Evolutionary conservation across 2,888 invertebrate genomes (phyloP).

Genomic region (Melitaea athalia): DNA sequence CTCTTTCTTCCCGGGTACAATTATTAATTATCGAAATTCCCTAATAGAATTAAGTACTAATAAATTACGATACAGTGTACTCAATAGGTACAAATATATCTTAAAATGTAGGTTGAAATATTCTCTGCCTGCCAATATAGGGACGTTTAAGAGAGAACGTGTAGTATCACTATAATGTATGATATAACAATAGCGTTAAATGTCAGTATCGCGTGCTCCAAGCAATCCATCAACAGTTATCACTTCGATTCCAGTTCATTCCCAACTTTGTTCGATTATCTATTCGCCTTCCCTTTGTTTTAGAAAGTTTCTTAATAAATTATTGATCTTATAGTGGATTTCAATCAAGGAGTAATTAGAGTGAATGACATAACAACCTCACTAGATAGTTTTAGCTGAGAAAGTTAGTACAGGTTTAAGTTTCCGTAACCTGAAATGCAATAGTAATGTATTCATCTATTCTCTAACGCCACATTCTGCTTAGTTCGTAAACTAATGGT

Average conservation of each 20-base stretch:
- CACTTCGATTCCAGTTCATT: slow-evolving; percentile 40
- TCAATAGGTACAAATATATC: too few relatives aligned
- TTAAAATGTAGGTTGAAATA: not conserved
- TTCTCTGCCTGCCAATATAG: not conserved
- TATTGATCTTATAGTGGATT: slow-evolving; percentile 15
- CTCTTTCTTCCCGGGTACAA: too few relatives aligned
- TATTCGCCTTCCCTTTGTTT: not conserved
- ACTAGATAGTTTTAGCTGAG: not conserved
- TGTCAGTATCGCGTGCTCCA: slow-evolving; percentile 51
- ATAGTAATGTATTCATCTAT: slow-evolving; percentile 1
- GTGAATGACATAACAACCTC: slow-evolving; percentile 5
- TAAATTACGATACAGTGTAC: too few relatives aligned
- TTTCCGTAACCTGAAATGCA: not conserved
- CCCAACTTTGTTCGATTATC: slow-evolving; percentile 42
- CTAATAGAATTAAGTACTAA: too few relatives aligned
- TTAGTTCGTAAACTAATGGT: not conserved
- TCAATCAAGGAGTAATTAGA: slow-evolving; percentile 1
- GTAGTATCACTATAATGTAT: not conserved
- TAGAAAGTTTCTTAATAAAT: slow-evolving; percentile 8
- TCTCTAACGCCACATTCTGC: not conserved
- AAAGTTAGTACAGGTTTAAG: not conserved
- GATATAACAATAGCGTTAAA: slow-evolving; percentile 34
- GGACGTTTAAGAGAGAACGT: not conserved
- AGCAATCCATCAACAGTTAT: slow-evolving; percentile 48
- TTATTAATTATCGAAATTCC: too few relatives aligned